Evolutionary conservation across 2,888 invertebrate genomes (phyloP).

Genomic region (Xanthorhoe spadicearia): DNA sequence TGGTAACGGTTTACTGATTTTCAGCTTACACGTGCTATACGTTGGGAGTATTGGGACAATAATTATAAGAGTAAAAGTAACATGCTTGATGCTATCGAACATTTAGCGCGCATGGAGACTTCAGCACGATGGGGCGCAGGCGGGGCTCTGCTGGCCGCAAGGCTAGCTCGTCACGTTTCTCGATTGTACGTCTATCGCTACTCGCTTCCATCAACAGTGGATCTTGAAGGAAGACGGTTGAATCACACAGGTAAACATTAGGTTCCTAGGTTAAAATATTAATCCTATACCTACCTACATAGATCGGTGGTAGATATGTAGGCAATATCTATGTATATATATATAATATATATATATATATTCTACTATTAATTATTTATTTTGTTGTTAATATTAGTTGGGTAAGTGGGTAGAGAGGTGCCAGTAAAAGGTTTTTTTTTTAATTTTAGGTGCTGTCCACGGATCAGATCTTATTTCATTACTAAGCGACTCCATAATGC

Average conservation of each 20-base stretch:
- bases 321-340: too few relatives aligned
- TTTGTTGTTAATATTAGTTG: too few relatives aligned
- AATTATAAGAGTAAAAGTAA: constrained; percentile 59
- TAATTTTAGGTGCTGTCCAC: constrained; percentile 84
- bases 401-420: too few relatives aligned
- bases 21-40: constrained; percentile 77
- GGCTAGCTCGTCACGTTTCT: constrained; percentile 75
- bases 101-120: constrained; percentile 82
- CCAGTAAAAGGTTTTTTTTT: neutral
- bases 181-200: constrained; percentile 85
- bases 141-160: constrained; percentile 83
- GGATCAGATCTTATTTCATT: constrained; percentile 87
- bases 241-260: constrained; percentile 79
- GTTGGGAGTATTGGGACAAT: constrained; percentile 84
- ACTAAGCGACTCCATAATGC: constrained; percentile 87
- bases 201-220: constrained; percentile 75
- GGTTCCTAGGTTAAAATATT: too few relatives aligned
- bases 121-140: constrained; percentile 84
- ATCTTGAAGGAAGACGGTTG: constrained; percentile 69
- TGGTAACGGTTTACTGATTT: constrained; percentile 2
- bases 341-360: too few relatives aligned
- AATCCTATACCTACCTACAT: neutral
- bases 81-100: constrained; percentile 69
- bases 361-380: too few relatives aligned
- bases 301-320: too few relatives aligned